Evolutionary conservation across 2,113 vertebrate species (phyloP), one percentile per base, ranked within the genome.

Genomic region (Cryptomyrus ogoouensis): DNA sequence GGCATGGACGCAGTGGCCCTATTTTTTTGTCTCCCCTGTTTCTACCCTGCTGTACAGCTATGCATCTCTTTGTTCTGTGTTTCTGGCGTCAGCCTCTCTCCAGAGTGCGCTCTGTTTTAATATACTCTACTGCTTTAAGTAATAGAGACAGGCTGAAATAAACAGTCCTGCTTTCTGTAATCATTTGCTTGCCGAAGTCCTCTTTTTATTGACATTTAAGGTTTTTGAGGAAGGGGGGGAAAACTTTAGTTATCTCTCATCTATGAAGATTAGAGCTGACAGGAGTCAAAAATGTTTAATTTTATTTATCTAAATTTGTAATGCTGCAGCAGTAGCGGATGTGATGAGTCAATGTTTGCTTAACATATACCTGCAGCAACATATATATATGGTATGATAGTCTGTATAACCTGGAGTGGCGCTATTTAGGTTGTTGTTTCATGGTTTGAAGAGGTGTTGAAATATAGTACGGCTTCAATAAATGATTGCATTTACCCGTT

Each of bases 1-100:
- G 93, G 94, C 92, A 91, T 1, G 87, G 86, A 46, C 92, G 94
- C 90, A 74, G 91, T 89, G 62, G 27, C 44, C 44, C 58, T 7
- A 12, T 77, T 77, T 74, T 50, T 74, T 39, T 70, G 24, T 77
- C 88, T 31, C 46, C 49, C 74, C 52, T 24, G 21, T 58, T 35
- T 42, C 35, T 66, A 3, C 58, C 58, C 58, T 70, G 42, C 58
- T 31, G 19, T 21, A 39, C 35, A 88, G 31, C 50, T 8, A 44
- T 50, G 88, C 58, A 74, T 84, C 62, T 8, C 27, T 88, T 88
- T 88, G 58, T 88, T 70, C 42, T 74, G 62, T 31, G 44, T 42
- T 7, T 27, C 50, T 85, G 39, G 15, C 89, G 31, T 15, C 80
- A 47, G 62, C 35, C 5, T 3, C 35, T 74, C 70, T 13, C 80